These are phyloP conservation scores for Formica exsecta DNA, from an alignment of 1,140 invertebrate genomes.

Conservation along the genomic window DNA sequence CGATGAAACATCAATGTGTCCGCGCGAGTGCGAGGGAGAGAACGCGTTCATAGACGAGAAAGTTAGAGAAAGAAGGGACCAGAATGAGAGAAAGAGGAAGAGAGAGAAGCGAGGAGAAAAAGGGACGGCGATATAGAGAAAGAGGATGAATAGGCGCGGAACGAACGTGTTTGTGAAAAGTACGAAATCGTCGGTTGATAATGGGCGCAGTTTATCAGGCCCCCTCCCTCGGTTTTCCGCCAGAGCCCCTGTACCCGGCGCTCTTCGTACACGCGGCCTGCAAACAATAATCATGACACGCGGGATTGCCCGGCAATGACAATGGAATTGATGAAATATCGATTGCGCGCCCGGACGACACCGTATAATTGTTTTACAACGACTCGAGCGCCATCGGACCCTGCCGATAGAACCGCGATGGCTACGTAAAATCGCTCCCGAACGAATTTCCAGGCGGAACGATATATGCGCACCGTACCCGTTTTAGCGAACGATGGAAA, in stretches of 20 bases:
- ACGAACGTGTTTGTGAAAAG: conserved; percentile 76
- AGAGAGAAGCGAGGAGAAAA: background rate
- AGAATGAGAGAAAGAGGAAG: background rate
- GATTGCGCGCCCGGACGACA: conserved; percentile 77
- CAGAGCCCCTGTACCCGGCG: conserved; percentile 45
- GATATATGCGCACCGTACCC: conserved; percentile 58
- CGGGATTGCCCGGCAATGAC: conserved; percentile 81
- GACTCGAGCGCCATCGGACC: conserved; percentile 62
- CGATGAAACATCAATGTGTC: conserved; percentile 60
- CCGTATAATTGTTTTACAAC: conserved; percentile 83
- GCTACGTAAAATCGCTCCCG: conserved; percentile 71
- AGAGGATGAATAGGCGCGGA: conserved; percentile 61
- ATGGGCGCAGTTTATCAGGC: conserved; percentile 79
- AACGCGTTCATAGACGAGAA: conserved; percentile 29
- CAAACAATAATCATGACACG: conserved; percentile 84
- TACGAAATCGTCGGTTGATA: conserved; percentile 80
- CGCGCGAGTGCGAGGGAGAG: conserved; percentile 33
- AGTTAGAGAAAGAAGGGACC: conserved; percentile 29
- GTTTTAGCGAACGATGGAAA: conserved; percentile 50
- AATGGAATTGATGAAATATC: conserved; percentile 84
- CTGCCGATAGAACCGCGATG: conserved; percentile 64
- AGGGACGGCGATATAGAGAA: conserved; percentile 2
- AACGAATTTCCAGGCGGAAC: conserved; percentile 46
- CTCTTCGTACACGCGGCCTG: conserved; percentile 78
- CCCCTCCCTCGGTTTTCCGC: conserved; percentile 16